Conservation (phyloP, 2,797 vertebrate species). For the Cryptoblepharus egeriae region DNA sequence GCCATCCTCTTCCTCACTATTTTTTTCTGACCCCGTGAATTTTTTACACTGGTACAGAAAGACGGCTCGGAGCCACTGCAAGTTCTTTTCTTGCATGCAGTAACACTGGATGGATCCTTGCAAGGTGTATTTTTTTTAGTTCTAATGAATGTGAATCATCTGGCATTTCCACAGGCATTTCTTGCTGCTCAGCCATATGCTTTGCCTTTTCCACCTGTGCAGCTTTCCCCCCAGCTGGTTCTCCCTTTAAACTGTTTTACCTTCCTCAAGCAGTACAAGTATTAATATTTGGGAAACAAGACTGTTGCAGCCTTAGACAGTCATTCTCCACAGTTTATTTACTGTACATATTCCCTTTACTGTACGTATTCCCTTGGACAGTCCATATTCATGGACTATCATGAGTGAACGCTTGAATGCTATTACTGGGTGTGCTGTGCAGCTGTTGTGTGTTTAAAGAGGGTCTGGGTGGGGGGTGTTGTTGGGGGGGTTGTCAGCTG, state of each 20-base stretch:
- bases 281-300: constrained; percentile 80
- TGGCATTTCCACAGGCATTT: constrained; percentile 77
- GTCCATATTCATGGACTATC: constrained; percentile 26
- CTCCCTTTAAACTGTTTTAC: constrained; percentile 74
- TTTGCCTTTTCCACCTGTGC: constrained; percentile 79
- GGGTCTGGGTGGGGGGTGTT: no score
- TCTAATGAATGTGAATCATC: constrained; percentile 81
- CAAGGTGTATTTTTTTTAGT: constrained; percentile 78
- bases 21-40: background rate
- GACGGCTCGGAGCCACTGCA: constrained; percentile 67
- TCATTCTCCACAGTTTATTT: constrained; percentile 51
- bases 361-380: no score
- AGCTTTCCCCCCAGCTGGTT: constrained; percentile 54
- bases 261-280: constrained; percentile 64
- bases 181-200: constrained; percentile 75
- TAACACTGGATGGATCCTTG: constrained; percentile 72
- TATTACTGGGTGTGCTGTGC: no score
- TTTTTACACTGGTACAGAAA: constrained; percentile 61
- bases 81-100: constrained; percentile 70
- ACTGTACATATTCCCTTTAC: constrained; percentile 29
- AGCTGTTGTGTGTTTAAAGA: no score
- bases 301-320: constrained; percentile 55
- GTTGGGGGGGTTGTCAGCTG: no score
- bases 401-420: no score
- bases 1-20: constrained; percentile 11